A percentile compares a stretch with the other conserved stretches of the same genome.
phyloP scores from a whole-genome alignment of 2,113 vertebrate genomes.

The Onychorhynchus coronatus region DNA sequence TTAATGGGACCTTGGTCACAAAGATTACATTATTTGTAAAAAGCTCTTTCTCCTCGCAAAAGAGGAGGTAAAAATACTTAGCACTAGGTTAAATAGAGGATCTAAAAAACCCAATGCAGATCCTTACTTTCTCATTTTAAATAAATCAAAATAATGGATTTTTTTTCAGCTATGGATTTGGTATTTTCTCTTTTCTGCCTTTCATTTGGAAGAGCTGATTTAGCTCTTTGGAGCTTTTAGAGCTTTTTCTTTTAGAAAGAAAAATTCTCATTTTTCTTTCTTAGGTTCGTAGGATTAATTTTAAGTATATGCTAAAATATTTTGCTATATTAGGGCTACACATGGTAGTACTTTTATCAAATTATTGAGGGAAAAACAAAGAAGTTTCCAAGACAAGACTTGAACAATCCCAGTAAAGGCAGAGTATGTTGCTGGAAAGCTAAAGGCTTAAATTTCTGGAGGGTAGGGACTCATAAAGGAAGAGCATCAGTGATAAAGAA shows the following conservation, averaged over 20 bases:
- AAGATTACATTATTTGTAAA: background rate
- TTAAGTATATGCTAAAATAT: background rate
- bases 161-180: background rate
- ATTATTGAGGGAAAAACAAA: background rate
- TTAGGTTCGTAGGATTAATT: background rate
- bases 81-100: background rate
- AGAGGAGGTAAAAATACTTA: background rate
- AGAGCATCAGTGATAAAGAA: slow-evolving; percentile 39
- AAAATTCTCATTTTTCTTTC: background rate
- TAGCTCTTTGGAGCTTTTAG: background rate
- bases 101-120: background rate
- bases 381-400: background rate
- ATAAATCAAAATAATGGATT: background rate
- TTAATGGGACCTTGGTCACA: background rate
- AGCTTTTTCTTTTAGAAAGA: too few relatives aligned
- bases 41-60: background rate
- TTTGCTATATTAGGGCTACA: slow-evolving; percentile 6
- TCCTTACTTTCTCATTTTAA: background rate
- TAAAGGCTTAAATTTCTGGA: background rate
- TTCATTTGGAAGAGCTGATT: background rate
- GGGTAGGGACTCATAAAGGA: background rate
- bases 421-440: slow-evolving; percentile 16
- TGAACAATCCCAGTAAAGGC: background rate
- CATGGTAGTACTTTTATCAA: background rate
- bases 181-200: background rate